Conservation (phyloP, 2,113 vertebrate species). For the Conger conger region DNA sequence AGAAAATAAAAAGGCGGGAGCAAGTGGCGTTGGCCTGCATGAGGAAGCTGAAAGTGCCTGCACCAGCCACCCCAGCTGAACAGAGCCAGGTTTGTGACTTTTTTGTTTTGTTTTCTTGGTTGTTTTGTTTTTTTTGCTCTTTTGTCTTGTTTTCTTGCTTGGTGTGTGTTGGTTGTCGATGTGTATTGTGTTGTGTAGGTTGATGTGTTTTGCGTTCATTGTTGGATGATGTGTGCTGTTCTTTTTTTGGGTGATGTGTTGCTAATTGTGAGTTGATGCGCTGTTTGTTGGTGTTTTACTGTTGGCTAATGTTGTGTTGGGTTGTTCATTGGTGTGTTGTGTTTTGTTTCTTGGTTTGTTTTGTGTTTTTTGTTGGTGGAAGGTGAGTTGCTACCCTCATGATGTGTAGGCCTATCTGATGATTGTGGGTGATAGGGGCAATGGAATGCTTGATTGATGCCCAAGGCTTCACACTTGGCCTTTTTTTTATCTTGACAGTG, state of each 20-base stretch:
- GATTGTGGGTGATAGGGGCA: background rate
- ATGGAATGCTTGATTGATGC: too few species aligned
- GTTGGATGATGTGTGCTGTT: background rate
- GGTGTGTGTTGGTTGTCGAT: background rate
- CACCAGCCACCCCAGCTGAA: background rate
- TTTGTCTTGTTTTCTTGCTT: background rate
- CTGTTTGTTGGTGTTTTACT: too few species aligned
- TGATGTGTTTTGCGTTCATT: background rate
- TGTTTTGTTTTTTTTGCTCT: background rate
- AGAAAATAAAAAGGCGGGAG: conserved; percentile 24
- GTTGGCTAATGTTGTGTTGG: too few species aligned
- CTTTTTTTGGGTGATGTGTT: background rate
- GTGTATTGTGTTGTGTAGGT: background rate
- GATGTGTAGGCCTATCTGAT: background rate
- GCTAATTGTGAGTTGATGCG: too few species aligned
- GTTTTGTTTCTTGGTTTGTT: background rate
- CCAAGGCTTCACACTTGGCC: too few species aligned
- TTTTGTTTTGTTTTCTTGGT: background rate
- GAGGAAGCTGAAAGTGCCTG: background rate
- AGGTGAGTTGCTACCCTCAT: background rate
- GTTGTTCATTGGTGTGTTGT: too few species aligned
- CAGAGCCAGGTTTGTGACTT: conserved; percentile 5
- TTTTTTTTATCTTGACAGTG: too few species aligned
- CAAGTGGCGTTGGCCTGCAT: conserved; percentile 17
- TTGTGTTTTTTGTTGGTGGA: background rate